Base-by-base conservation (phyloP, 1,140 invertebrate genomes). In the Drosophila funebris region DNA sequence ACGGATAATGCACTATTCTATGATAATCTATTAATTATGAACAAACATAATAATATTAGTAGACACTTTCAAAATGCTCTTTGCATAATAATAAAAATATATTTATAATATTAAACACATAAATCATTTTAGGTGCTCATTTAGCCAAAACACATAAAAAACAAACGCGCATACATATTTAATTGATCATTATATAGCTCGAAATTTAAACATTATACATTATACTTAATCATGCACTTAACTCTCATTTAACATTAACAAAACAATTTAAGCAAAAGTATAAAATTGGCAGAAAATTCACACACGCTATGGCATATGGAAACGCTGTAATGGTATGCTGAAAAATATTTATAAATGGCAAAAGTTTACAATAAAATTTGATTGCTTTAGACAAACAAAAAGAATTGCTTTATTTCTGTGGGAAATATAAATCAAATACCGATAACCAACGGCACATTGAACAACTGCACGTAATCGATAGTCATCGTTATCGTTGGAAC, bases 361-460 rank as follows among this genome's bases (percentile, higher is more conserved):
- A 76, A 78, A 82, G 56, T 76, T 88, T 88, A 82, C 78, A 87
- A 83, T 88, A 88, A 87, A 69, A 76, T 72, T 68, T 58, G 57
- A 72, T 87, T 82, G 82, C 82, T 87, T 85, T 87, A 87, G 75
- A 82, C 66, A 72, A 58, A 78, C 43, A 41, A 43, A 46, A 2
- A 3, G 18, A 0, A 0, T 11, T 18, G 29, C 71, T 66, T 84
- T 46, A 69, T 53, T 78, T 16, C 7, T 2, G 3, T 18, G 14
- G 8, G 24, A 3, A n/a, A 6, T 27, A 1, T 11, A 8, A 7
- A 41, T 24, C 3, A 31, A 67, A 27, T 13, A 8, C 11, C 43
- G 61, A 56, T 63, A 54, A n/a, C 8, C 13, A 29, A 22, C 36
- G 8, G 63, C 33, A 57, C 33, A 9, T 11, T 11, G 11, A 0